phyloP scores from a whole-genome alignment of 2,113 vertebrate species.

The Platysteira castanea region DNA sequence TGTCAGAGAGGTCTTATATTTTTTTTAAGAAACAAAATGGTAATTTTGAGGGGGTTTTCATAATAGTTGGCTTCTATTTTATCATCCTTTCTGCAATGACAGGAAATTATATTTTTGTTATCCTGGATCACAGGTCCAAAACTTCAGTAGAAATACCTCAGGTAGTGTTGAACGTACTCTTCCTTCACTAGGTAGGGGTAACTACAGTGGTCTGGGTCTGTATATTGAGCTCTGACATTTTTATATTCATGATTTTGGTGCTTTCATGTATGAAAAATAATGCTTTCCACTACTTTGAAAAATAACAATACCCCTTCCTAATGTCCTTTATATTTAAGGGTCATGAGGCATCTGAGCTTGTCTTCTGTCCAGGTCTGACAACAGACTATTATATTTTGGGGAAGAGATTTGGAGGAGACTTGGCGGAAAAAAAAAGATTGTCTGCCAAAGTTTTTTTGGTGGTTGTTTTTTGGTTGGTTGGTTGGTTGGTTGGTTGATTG shows the following conservation, averaged over 20 bases:
- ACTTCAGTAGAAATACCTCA: background rate
- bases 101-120: background rate
- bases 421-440: accelerated
- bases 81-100: background rate
- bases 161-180: background rate
- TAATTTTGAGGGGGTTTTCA: background rate
- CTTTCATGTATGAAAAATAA: background rate
- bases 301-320: background rate
- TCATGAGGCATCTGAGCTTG: background rate
- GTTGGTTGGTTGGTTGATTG: background rate
- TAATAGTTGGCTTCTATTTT: background rate
- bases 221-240: background rate
- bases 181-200: background rate
- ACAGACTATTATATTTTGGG: background rate
- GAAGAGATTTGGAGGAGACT: background rate
- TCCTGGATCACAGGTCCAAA: background rate
- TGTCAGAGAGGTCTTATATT: background rate
- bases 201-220: background rate
- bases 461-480: background rate
- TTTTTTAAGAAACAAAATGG: background rate
- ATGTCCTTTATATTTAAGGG: background rate
- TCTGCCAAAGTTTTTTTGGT: background rate
- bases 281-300: background rate
- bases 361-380: background rate
- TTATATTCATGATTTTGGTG: background rate